These are phyloP conservation scores for Novumbra hubbsi DNA, from an alignment of 2,797 vertebrate species.

Conservation along the genomic window DNA sequence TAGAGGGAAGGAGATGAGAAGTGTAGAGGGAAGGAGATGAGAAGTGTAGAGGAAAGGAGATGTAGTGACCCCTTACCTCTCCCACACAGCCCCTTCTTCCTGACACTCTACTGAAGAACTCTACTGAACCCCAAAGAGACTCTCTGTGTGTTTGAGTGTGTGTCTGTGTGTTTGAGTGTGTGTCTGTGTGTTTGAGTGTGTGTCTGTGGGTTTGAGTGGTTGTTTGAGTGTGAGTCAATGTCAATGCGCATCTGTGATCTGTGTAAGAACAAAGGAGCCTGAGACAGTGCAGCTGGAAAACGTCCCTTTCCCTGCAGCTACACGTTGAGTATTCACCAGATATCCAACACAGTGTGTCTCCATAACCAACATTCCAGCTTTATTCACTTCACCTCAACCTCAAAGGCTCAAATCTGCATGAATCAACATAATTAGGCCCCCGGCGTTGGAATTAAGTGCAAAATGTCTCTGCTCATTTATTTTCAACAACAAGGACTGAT, in stretches of 20 bases:
- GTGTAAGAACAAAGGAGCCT: conserved; percentile 47
- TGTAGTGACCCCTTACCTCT: neutral
- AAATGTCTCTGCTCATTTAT: neutral
- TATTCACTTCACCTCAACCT: conserved; percentile 4
- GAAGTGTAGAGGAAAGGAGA: conserved; percentile 11
- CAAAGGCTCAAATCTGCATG: conserved; percentile 11
- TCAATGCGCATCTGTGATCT: conserved; percentile 22
- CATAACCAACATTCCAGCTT: neutral
- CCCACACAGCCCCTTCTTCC: neutral
- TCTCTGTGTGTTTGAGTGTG: conserved; percentile 15
- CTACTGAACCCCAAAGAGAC: conserved; percentile 1
- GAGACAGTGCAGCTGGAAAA: conserved; percentile 20
- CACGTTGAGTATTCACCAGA: neutral
- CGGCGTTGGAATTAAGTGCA: conserved; percentile 25
- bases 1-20: conserved; percentile 4
- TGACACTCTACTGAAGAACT: neutral
- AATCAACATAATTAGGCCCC: conserved; percentile 25
- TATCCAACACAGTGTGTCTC: neutral
- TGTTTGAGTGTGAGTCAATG: neutral
- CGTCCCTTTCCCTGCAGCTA: neutral
- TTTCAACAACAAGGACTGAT: neutral
- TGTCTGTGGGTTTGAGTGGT: too few relatives aligned
- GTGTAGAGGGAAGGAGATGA: neutral
- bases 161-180: conserved; percentile 1
- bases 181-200: conserved; percentile 16